A percentile compares a stretch with the other conserved stretches of the same genome.
Evolutionary conservation across 2,888 invertebrate species (phyloP).

Genomic region (Limnephilus lunatus): DNA sequence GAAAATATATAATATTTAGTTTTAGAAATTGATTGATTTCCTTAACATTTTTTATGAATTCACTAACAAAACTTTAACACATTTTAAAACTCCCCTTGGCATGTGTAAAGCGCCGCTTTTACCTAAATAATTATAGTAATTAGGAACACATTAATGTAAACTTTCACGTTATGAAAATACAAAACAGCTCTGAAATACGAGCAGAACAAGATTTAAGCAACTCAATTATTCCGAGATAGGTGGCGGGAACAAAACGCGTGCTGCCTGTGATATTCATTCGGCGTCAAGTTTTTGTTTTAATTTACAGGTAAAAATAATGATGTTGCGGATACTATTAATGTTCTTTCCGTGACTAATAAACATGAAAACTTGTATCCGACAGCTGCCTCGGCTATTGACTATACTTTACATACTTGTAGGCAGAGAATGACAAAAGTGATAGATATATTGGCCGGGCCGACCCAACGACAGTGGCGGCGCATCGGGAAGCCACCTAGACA

Average conservation of each 20-base stretch:
- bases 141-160: too few relatives aligned
- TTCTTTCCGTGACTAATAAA: constrained; percentile 65
- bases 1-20: too few relatives aligned
- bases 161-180: not conserved
- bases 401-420: constrained; percentile 61
- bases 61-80: not conserved
- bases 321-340: constrained; percentile 64
- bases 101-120: not conserved
- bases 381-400: constrained; percentile 60
- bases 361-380: constrained; percentile 64
- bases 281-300: constrained; percentile 52
- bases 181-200: constrained; percentile 9
- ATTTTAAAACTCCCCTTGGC: not conserved
- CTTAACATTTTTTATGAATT: too few relatives aligned
- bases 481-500: not conserved
- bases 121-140: not conserved
- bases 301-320: constrained; percentile 62
- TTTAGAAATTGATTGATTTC: too few relatives aligned
- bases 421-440: constrained; percentile 65
- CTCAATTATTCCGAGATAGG: constrained; percentile 54
- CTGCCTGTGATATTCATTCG: constrained; percentile 17
- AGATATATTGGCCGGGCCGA: constrained; percentile 61
- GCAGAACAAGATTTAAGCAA: constrained; percentile 36
- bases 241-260: constrained; percentile 3
- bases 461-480: not conserved